Percentiles rank a stretch among this genome's conserved stretches.
phyloP scores from a whole-genome alignment of 2,797 vertebrate species.

The Esox masquinongy region DNA sequence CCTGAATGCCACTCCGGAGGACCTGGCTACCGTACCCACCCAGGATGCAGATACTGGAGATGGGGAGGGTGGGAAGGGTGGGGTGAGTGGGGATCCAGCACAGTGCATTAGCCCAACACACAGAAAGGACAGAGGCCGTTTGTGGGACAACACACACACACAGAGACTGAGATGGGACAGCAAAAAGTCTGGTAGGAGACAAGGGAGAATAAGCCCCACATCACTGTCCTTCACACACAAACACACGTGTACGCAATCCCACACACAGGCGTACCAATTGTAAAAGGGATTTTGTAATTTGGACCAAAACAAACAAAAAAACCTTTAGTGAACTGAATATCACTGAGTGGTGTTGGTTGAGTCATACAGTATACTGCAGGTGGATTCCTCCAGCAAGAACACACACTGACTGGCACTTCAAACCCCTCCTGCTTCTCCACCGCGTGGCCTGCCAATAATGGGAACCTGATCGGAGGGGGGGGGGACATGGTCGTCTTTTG shows the following conservation, averaged over 20 bases:
- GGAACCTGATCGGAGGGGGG: slow-evolving; percentile 59
- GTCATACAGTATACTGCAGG: slow-evolving; percentile 6
- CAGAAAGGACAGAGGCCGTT: slow-evolving; percentile 53
- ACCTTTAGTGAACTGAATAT: neutral
- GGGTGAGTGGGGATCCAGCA: neutral
- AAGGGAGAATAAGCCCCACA: neutral
- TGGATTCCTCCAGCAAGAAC: slow-evolving; percentile 35
- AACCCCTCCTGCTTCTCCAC: slow-evolving; percentile 55
- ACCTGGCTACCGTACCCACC: neutral
- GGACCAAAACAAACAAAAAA: slow-evolving; percentile 7
- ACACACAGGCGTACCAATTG: neutral
- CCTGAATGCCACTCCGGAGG: neutral
- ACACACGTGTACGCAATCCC: slow-evolving; percentile 11
- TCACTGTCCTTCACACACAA: slow-evolving; percentile 1
- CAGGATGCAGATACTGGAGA: neutral
- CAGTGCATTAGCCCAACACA: slow-evolving; percentile 17
- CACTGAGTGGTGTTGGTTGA: slow-evolving; percentile 13
- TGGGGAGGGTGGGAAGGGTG: neutral
- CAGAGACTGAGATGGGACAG: neutral
- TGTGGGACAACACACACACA: slow-evolving; percentile 24
- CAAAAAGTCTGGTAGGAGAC: slow-evolving; percentile 33
- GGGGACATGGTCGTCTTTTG: slow-evolving; percentile 58
- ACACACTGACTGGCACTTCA: slow-evolving; percentile 59
- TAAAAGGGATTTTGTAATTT: neutral
- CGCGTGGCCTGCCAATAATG: slow-evolving; percentile 53